Percentiles rank a stretch among this genome's conserved stretches.
phyloP scores from a whole-genome alignment of 2,113 vertebrate species.

The Scytalopus superciliaris region DNA sequence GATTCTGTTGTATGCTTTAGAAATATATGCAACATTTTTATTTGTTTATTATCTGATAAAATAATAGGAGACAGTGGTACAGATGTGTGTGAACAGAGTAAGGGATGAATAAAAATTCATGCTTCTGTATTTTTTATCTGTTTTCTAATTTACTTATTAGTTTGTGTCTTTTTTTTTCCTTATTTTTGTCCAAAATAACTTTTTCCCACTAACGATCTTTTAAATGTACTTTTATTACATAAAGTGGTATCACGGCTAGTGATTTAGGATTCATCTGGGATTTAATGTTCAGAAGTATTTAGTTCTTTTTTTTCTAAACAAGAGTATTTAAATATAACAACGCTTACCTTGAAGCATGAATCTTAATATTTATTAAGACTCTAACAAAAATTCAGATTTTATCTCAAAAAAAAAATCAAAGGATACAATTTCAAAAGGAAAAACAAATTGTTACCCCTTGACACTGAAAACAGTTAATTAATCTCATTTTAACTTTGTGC shows the following conservation, averaged over 20 bases:
- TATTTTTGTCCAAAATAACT: neutral
- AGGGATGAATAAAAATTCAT: neutral
- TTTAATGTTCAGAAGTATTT: neutral
- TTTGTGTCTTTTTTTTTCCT: fast-evolving
- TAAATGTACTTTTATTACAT: neutral
- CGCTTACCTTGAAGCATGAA: neutral
- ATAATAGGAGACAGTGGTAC: neutral
- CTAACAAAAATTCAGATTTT: neutral
- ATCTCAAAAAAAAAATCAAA: neutral
- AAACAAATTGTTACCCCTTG: neutral
- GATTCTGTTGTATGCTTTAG: neutral
- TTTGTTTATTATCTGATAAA: neutral
- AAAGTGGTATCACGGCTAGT: neutral
- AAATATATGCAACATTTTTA: neutral
- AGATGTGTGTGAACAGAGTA: neutral
- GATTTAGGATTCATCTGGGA: neutral
- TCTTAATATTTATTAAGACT: neutral
- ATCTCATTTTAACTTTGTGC: neutral
- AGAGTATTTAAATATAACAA: neutral
- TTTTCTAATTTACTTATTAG: neutral
- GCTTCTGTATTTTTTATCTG: neutral
- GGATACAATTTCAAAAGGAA: neutral
- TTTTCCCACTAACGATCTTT: neutral
- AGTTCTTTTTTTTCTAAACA: neutral
- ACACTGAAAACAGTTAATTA: neutral